Evolutionary conservation across 2,797 vertebrate species (phyloP).

Genomic region (Manis javanica): DNA sequence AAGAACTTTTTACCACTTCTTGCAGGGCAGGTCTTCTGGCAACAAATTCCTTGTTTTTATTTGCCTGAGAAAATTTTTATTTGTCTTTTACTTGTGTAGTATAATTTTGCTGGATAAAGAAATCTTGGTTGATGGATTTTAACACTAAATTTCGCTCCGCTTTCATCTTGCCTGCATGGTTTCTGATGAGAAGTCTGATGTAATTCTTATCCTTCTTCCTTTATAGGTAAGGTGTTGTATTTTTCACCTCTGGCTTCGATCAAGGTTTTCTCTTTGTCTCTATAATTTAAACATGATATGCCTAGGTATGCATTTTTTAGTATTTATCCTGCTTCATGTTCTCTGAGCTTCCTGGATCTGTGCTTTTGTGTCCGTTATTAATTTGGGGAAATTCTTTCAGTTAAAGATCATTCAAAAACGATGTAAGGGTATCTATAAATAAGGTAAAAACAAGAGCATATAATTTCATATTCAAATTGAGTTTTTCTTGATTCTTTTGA

Average conservation of each 20-base stretch:
- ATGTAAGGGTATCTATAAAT: background rate
- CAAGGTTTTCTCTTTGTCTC: background rate
- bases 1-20: background rate
- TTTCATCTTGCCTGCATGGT: background rate
- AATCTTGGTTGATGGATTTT: background rate
- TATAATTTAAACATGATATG: background rate
- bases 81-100: background rate
- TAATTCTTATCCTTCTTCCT: background rate
- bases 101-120: conserved; percentile 16
- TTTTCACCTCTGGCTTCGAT: background rate
- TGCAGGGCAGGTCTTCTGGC: background rate
- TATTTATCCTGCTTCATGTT: background rate
- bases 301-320: background rate
- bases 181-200: background rate
- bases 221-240: background rate
- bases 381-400: background rate
- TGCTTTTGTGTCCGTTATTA: background rate
- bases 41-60: conserved; percentile 2
- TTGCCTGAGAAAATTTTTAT: background rate
- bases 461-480: background rate
- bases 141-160: background rate
- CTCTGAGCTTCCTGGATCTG: background rate
- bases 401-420: background rate
- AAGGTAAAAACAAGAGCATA: background rate
- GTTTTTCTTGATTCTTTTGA: background rate